Base-by-base conservation (phyloP, 2,113 vertebrate genomes). In the Odontophorus gujanensis region DNA sequence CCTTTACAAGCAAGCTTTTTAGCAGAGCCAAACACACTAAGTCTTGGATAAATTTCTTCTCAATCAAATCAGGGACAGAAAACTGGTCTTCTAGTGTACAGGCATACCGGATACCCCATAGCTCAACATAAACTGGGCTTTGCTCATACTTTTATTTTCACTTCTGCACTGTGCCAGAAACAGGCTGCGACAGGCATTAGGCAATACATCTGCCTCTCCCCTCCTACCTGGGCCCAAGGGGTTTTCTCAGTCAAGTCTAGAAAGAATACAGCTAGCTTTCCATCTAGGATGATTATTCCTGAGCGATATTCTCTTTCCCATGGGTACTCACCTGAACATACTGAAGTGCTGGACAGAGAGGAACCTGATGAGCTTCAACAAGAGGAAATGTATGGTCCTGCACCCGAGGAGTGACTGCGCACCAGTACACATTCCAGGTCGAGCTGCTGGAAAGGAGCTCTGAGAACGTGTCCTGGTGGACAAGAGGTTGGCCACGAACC, bases 21-120 rank as follows among this genome's bases (percentile, higher is more conserved):
- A 53, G 34, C 4, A 24, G 32, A 28, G 24, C n/a, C 67, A 13
- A 75, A 59, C 51, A 73, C n/a, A 53, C 1, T 6, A 38, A 14
- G 22, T 9, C 76, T n/a, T 26, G 36, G 11, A 34, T 4, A 59
- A 4, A 32, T 55, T 65, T 59, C 6, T 48, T 36, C 28, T 58
- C 58, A 32, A 17, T 34, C 50, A 87, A 79, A 42, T 19, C 26
- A 19, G 45, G 48, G 32, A 45, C 8, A 58, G 15, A 47, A 63
- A 81, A 38, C 3, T 32, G 24, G 8, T 22, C 28, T 40, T 26
- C n/a, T 10, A 18, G 22, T 11, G 32, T 1, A 58, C 16, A 77
- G 32, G 5, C 0, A 2, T 34, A 48, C 7, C 7, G 4, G 0
- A 2, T 34, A 48, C 7, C 7, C n/a, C 24, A 43, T 20, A 83